Percentiles rank a stretch among this genome's conserved stretches.
Conservation (phyloP, 2,888 invertebrate genomes). For the Phyllotreta cruciferae region DNA sequence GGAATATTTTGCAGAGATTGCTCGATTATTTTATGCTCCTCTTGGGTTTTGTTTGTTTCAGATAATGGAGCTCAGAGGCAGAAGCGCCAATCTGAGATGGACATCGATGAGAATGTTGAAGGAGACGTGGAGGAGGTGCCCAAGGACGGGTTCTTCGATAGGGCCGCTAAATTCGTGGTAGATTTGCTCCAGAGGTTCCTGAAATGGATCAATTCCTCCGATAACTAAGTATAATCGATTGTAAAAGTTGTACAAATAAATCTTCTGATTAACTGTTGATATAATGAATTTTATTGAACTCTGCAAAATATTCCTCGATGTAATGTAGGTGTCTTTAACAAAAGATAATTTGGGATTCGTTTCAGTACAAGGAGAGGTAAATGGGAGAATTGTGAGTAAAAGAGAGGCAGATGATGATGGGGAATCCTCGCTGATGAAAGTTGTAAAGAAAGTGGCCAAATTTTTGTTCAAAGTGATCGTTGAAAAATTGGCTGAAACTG, state of each 20-base stretch:
- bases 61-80: slow-evolving; percentile 20
- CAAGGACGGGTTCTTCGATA: slow-evolving; percentile 56
- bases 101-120: slow-evolving; percentile 34
- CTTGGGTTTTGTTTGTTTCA: slow-evolving; percentile 12
- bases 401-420: slow-evolving; percentile 22
- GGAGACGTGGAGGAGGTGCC: slow-evolving; percentile 34
- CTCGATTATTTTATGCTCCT: not conserved
- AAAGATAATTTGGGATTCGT: slow-evolving; percentile 3
- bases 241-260: not conserved
- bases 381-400: slow-evolving; percentile 20
- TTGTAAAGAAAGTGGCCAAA: slow-evolving; percentile 29
- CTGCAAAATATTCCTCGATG: slow-evolving; percentile 27
- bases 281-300: slow-evolving; percentile 11
- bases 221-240: slow-evolving; percentile 38
- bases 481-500: slow-evolving; percentile 18
- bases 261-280: not conserved
- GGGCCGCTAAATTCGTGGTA: slow-evolving; percentile 59
- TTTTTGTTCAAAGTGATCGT: slow-evolving; percentile 24
- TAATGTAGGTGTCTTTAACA: not conserved
- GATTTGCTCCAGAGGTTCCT: slow-evolving; percentile 60
- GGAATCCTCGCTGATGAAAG: slow-evolving; percentile 5
- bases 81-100: slow-evolving; percentile 39
- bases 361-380: slow-evolving; percentile 10
- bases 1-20: slow-evolving; percentile 28
- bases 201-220: slow-evolving; percentile 59